A percentile compares a stretch with the other conserved stretches of the same genome.
Conservation (phyloP, 1,140 invertebrate species). For the Eupristina koningsbergeri region DNA sequence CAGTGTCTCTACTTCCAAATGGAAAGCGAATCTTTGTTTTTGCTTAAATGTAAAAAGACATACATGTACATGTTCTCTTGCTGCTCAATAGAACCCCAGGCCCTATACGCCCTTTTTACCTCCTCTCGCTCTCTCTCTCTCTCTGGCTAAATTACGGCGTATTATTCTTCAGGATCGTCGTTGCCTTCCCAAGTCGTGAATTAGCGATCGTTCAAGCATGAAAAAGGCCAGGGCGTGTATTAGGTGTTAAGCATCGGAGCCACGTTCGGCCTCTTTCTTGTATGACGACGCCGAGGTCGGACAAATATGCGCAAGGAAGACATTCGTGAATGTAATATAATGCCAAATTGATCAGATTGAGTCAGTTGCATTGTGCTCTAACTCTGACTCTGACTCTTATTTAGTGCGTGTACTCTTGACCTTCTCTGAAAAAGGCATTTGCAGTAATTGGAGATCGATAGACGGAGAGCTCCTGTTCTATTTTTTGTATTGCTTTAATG, state of each 20-base stretch:
- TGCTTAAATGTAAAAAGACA: not conserved
- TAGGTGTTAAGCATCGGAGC: not conserved
- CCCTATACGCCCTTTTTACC: not conserved
- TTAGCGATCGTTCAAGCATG: constrained; percentile 32
- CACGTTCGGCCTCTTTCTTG: not conserved
- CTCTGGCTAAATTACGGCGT: too few species aligned
- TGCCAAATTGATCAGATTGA: not conserved
- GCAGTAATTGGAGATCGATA: not conserved
- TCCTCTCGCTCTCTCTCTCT: too few species aligned
- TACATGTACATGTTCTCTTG: too few species aligned
- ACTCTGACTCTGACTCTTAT: not conserved
- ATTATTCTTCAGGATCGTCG: not conserved
- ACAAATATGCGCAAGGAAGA: not conserved
- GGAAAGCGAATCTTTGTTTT: not conserved
- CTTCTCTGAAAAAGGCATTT: not conserved
- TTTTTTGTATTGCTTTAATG: not conserved
- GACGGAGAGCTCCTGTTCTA: not conserved
- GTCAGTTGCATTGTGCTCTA: not conserved
- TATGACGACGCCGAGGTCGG: not conserved
- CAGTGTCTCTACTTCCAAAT: not conserved
- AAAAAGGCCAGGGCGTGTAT: not conserved
- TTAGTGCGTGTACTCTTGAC: not conserved
- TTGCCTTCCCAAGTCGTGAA: not conserved
- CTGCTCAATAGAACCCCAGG: not conserved
- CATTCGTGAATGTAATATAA: not conserved